Evolutionary conservation across 2,797 vertebrate genomes (phyloP).

Genomic region (Luscinia luscinia): DNA sequence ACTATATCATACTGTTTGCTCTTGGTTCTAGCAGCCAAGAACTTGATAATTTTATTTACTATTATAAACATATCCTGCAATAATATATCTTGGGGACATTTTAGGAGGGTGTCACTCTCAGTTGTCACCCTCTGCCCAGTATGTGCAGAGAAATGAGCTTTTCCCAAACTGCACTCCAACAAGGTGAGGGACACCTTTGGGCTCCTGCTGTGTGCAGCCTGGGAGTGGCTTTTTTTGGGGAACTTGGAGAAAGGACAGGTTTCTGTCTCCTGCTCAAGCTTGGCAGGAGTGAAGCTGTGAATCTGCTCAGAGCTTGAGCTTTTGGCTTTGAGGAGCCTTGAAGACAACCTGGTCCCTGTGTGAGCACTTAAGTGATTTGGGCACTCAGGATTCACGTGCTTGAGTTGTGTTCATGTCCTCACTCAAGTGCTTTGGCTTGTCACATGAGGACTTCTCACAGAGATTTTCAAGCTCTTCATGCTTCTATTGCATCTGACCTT

Average conservation of each 20-base stretch:
- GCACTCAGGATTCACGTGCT: background rate
- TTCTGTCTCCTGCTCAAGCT: background rate
- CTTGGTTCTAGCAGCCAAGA: background rate
- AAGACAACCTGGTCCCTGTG: background rate
- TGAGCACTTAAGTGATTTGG: background rate
- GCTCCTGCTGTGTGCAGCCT: background rate
- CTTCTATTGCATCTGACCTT: conserved; percentile 1
- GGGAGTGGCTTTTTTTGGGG: fast-evolving
- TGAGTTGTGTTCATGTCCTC: background rate
- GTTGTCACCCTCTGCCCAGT: background rate
- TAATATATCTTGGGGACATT: background rate
- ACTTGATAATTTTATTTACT: background rate
- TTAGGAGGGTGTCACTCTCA: background rate
- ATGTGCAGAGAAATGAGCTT: background rate
- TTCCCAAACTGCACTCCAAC: background rate
- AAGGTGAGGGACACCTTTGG: background rate
- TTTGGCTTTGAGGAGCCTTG: background rate
- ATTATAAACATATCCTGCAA: background rate
- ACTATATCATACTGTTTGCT: background rate
- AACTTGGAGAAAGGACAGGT: background rate
- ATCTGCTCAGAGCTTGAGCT: background rate
- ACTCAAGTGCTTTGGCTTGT: background rate
- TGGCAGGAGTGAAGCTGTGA: background rate
- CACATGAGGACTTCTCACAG: background rate
- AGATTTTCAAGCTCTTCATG: background rate